Conservation (phyloP, 2,888 invertebrate genomes). For the Yponomeuta sedellus region DNA sequence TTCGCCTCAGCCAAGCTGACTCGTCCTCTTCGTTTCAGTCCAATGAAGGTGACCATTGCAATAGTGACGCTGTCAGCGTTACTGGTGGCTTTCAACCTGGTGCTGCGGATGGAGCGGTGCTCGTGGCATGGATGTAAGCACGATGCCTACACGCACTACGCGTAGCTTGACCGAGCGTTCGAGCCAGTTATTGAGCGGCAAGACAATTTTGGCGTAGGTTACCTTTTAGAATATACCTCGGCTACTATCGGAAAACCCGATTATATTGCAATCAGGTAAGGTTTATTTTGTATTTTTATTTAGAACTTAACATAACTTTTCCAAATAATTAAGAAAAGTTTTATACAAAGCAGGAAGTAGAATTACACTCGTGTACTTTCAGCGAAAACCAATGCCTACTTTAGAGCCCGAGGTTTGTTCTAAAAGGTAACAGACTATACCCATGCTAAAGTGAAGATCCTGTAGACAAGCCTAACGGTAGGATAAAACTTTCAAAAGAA, state of each 20-base stretch:
- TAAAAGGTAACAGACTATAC: neutral
- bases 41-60: slow-evolving; percentile 65
- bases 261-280: no score
- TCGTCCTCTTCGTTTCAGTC: slow-evolving; percentile 35
- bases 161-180: neutral
- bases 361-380: no score
- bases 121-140: slow-evolving; percentile 27
- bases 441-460: neutral
- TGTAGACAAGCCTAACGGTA: neutral
- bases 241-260: no score
- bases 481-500: neutral
- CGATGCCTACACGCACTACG: neutral
- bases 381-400: no score
- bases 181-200: neutral
- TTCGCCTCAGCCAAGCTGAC: no score
- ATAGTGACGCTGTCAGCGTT: slow-evolving; percentile 57
- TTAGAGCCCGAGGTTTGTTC: no score
- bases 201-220: neutral
- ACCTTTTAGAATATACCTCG: no score
- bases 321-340: no score
- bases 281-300: no score
- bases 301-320: no score
- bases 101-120: slow-evolving; percentile 46
- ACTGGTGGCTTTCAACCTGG: slow-evolving; percentile 48
- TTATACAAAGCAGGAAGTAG: no score